Base-by-base conservation (phyloP, 2,888 invertebrate species). In the Ophion costatus region DNA sequence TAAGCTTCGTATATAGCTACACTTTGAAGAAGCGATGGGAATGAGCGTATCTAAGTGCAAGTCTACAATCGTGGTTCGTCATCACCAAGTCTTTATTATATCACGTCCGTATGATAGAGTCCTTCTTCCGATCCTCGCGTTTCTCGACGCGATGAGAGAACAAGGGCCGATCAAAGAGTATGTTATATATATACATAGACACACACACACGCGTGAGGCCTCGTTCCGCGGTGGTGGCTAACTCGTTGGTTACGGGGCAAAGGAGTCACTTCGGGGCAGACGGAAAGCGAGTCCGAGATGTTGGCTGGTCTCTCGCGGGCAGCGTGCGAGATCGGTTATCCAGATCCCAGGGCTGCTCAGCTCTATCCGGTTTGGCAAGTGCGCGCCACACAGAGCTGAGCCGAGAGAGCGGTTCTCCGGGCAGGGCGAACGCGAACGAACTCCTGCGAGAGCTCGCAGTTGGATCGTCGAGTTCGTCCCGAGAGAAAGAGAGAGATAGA, bases 311-410 rank as follows among this genome's bases (percentile, higher is more conserved):
- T 45, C 33, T 45, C 56, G 38, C 42, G 75, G 29, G 79, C 85
- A 85, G 85, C 86, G 87, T 87, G 87, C 88, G 86, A 89, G 89
- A 89, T 89, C 87, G 88, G 88, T 89, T 88, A 88, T 90, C 90
- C 88, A 87, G 88, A 87, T 87, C 86, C 85, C 87, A 81, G 84
- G 84, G 86, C 85, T 84, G 84, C 80, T 85, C 81, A 82, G 84
- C 86, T 86, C 89, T 89, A 89, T 90, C 89, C 89, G 89, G 90
- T 90, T 90, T 89, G 89, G 90, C 88, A 89, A 89, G 89, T 89
- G 89, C 89, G 85, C 76, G 45, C 45, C 84, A 76, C 80, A 69
- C 78, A 61, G 71, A 79, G 56, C 56, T 61, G 51, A 80, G 79
- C 45, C 64, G 61, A 64, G 84, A 81, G 84, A 84, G 84, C 80